Evolutionary conservation across 2,888 invertebrate species (phyloP).

Genomic region (Noctua janthe): DNA sequence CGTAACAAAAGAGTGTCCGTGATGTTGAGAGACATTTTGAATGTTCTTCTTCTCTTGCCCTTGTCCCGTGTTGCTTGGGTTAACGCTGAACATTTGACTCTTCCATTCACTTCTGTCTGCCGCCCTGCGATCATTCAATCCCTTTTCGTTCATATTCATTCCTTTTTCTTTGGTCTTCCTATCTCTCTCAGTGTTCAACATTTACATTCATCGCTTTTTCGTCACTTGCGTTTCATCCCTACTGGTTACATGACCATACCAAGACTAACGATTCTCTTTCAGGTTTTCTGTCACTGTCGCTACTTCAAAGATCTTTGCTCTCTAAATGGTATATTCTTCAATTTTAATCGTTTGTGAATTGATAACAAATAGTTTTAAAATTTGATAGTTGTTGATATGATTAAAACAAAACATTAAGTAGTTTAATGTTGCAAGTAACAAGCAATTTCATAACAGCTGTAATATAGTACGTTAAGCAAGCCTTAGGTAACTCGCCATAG

Average conservation of each 20-base stretch:
- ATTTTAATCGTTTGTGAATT: neutral
- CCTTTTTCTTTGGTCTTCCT: neutral
- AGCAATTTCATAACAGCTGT: slow-evolving; percentile 80
- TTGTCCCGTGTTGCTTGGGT: neutral
- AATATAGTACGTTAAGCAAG: slow-evolving; percentile 80
- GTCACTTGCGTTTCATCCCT: neutral
- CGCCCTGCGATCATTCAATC: neutral
- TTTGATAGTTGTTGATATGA: slow-evolving; percentile 14
- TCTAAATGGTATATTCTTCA: neutral
- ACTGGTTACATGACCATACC: neutral
- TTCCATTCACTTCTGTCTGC: neutral
- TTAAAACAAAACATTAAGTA: slow-evolving; percentile 67
- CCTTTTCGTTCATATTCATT: neutral
- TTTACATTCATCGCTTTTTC: neutral
- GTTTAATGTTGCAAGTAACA: slow-evolving; percentile 71
- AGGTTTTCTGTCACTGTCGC: neutral
- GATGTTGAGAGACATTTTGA: neutral
- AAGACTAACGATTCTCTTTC: neutral
- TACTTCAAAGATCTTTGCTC: neutral
- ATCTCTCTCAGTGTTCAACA: neutral
- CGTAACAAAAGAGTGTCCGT: neutral
- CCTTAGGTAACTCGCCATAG: slow-evolving; percentile 83
- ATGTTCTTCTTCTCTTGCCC: neutral
- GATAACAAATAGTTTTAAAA: neutral
- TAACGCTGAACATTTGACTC: neutral